Conservation (phyloP, 2,797 vertebrate species). For the Pantherophis vulpinus region DNA sequence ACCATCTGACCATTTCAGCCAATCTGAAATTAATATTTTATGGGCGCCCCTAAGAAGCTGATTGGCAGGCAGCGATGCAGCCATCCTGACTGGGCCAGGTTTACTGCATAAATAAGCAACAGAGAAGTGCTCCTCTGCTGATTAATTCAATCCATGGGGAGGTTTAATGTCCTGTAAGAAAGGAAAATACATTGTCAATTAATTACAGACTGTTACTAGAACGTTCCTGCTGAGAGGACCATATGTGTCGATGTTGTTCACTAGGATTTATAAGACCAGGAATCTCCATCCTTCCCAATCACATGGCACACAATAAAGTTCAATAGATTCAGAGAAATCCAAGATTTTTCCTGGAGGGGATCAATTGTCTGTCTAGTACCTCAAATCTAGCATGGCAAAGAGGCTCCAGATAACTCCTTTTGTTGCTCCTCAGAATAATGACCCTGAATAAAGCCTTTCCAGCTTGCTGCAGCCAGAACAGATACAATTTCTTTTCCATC, state of each 20-base stretch:
- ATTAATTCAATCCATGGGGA: neutral
- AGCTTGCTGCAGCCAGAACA: neutral
- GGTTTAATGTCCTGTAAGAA: neutral
- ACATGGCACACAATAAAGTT: neutral
- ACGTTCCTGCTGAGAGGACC: neutral
- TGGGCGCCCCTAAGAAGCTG: rapidly evolving
- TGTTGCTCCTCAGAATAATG: neutral
- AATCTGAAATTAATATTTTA: neutral
- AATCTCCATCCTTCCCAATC: neutral
- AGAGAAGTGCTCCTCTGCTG: neutral
- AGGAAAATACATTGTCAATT: neutral
- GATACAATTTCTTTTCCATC: neutral
- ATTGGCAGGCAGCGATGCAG: neutral
- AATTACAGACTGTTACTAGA: neutral
- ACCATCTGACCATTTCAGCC: neutral
- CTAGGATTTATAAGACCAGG: neutral
- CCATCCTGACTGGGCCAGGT: neutral
- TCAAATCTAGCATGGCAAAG: neutral
- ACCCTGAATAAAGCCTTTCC: neutral
- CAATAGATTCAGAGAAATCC: neutral
- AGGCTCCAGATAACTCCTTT: neutral
- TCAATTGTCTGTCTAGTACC: neutral
- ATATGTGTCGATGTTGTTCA: neutral
- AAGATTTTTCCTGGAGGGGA: neutral
- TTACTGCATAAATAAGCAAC: neutral